A percentile compares a stretch with the other conserved stretches of the same genome.
phyloP scores from a whole-genome alignment of 2,888 invertebrate genomes.

The Aphidius colemani region DNA sequence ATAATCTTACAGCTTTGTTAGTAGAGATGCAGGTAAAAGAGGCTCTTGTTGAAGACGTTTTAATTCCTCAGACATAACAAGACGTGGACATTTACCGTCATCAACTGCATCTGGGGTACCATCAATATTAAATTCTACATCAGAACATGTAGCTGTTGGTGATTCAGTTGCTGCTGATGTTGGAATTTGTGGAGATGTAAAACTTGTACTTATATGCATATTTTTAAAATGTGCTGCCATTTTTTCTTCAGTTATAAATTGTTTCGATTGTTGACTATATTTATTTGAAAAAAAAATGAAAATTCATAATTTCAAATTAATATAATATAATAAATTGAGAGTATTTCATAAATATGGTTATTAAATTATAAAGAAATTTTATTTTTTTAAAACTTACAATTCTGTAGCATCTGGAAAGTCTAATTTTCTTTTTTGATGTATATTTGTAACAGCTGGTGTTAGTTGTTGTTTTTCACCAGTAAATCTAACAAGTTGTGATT shows the following conservation, averaged over 20 bases:
- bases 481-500: slow-evolving; percentile 50
- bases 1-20: slow-evolving; percentile 59
- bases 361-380: background rate
- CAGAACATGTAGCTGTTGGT: slow-evolving; percentile 27
- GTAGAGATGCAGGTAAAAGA: slow-evolving; percentile 69
- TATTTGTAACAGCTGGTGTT: slow-evolving; percentile 27
- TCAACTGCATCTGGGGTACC: slow-evolving; percentile 30
- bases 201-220: slow-evolving; percentile 69
- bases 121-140: slow-evolving; percentile 42
- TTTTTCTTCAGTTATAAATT: slow-evolving; percentile 81
- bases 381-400: slow-evolving; percentile 38
- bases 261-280: slow-evolving; percentile 63
- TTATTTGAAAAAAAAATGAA: background rate
- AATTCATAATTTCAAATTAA: background rate
- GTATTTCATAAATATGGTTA: background rate
- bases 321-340: background rate
- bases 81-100: slow-evolving; percentile 48
- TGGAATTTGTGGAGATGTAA: slow-evolving; percentile 30
- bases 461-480: slow-evolving; percentile 44
- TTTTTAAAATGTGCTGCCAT: slow-evolving; percentile 81
- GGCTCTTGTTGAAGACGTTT: slow-evolving; percentile 70
- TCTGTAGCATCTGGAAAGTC: slow-evolving; percentile 43
- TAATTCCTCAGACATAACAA: slow-evolving; percentile 73
- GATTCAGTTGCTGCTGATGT: slow-evolving; percentile 25
- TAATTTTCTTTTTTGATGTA: slow-evolving; percentile 52